Evolutionary conservation across 2,113 vertebrate genomes (phyloP), one percentile per base, ranked within the genome.

Genomic region (Percopsis transmontana): DNA sequence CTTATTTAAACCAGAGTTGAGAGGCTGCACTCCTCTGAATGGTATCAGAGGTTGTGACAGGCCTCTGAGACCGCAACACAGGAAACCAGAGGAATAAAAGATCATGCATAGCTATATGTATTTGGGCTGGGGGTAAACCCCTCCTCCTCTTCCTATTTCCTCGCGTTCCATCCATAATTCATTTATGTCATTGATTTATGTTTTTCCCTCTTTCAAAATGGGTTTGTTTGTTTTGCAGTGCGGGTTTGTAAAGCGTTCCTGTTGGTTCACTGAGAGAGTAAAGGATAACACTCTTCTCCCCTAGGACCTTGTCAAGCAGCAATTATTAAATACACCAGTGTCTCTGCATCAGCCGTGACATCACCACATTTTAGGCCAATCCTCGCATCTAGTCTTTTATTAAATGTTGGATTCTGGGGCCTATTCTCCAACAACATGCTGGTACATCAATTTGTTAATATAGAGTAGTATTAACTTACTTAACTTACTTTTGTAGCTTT

Each of bases 121-220:
- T 78, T 48, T 74, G 71, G 40, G 55, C 51, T 60, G 48, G 20
- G 60, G 56, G 13, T 33, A 58, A 24, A 8, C 61, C 38, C 38
- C 27, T 27, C 45, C 27, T 27, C 45, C 27, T 23, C 24, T 18
- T 3, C 11, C 27, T 39, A 48, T 24, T 67, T 38, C 27, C 66
- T 61, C 72, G 20, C 13, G 21, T 42, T 47, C 40, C 59, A 83
- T 89, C 63, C 60, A 86, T 89, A 80, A 87, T 85, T 90, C 38
- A 88, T 84, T 63, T 38, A 0, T 70, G 42, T 76, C 56, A 80
- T 88, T 88, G 80, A 79, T 89, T 87, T 69, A 79, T 83, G 77
- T 86, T 82, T 80, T 79, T 86, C 71, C 80, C 72, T 74, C 65
- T 74, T 79, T 82, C 44, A 55, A 79, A 84, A 68, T 66, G 47